These are phyloP conservation scores for Peucedramus taeniatus DNA, from an alignment of 2,113 vertebrate species.

Conservation along the genomic window DNA sequence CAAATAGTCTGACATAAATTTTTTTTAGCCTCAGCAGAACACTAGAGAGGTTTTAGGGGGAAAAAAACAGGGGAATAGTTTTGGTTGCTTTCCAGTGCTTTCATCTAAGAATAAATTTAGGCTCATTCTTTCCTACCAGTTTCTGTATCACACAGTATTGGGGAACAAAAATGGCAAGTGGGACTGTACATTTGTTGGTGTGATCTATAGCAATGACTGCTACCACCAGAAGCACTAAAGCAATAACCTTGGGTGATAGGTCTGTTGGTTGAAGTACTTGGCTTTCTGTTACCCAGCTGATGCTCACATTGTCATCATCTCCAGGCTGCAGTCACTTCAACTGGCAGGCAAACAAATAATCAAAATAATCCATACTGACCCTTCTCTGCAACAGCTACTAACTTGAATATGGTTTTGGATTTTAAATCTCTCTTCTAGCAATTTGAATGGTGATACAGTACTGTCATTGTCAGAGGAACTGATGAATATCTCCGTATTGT, in stretches of 20 bases:
- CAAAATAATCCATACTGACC: neutral
- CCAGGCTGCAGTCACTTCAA: neutral
- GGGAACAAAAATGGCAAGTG: neutral
- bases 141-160: neutral
- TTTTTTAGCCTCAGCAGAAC: slow-evolving; percentile 1
- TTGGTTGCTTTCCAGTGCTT: neutral
- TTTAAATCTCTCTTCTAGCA: neutral
- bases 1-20: neutral
- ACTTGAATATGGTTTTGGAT: neutral
- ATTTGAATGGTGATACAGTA: neutral
- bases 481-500: neutral
- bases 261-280: neutral
- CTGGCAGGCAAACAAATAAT: neutral
- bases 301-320: neutral
- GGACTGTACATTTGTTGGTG: neutral
- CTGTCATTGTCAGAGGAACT: neutral
- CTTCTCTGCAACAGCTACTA: neutral
- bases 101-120: neutral
- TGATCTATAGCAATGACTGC: neutral
- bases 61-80: neutral
- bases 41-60: neutral
- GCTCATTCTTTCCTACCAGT: neutral
- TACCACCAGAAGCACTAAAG: neutral
- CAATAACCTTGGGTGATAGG: neutral
- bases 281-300: neutral